Percentiles rank a stretch among this genome's conserved stretches.
Evolutionary conservation across 2,888 invertebrate species (phyloP).

Genomic region (Stenoptilia bipunctidactyla): DNA sequence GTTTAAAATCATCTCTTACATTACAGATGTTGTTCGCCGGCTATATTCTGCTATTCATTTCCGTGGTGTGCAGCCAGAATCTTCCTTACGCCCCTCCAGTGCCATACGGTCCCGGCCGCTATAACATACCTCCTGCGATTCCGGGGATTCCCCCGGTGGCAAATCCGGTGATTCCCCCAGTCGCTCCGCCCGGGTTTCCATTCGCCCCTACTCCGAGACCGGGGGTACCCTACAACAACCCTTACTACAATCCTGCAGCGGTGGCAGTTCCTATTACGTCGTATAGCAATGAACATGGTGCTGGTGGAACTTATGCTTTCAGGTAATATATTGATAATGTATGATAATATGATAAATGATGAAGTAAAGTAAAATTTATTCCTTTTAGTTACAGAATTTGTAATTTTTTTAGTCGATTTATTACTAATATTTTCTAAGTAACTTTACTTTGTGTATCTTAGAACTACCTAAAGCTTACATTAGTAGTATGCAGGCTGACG

Average conservation of each 20-base stretch:
- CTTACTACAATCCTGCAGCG: slow-evolving; percentile 30
- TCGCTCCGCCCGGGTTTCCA: slow-evolving; percentile 8
- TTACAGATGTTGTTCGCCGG: slow-evolving; percentile 25
- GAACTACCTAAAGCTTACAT: too few species aligned
- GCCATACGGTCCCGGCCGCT: too few species aligned
- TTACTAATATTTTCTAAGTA: too few species aligned
- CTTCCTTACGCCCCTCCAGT: slow-evolving; percentile 6
- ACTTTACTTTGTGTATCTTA: too few species aligned
- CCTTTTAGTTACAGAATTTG: too few species aligned
- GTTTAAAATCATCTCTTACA: too few species aligned
- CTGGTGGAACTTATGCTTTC: slow-evolving; percentile 74
- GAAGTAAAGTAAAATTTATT: too few species aligned
- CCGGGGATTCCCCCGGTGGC: slow-evolving; percentile 8
- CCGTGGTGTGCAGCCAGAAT: slow-evolving; percentile 12
- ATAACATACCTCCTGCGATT: slow-evolving; percentile 1
- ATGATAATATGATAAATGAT: too few species aligned
- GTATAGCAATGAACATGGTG: slow-evolving; percentile 65
- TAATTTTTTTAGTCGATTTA: too few species aligned
- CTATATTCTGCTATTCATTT: slow-evolving; percentile 14
- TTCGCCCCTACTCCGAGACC: slow-evolving; percentile 20
- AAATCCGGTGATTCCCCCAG: slow-evolving; percentile 7
- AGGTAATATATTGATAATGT: too few species aligned
- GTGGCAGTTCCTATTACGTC: slow-evolving; percentile 62
- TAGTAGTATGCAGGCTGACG: too few species aligned
- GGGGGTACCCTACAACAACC: slow-evolving; percentile 28